Evolutionary conservation across 1,140 invertebrate species (phyloP).

Genomic region (Mizuhopecten yessoensis): DNA sequence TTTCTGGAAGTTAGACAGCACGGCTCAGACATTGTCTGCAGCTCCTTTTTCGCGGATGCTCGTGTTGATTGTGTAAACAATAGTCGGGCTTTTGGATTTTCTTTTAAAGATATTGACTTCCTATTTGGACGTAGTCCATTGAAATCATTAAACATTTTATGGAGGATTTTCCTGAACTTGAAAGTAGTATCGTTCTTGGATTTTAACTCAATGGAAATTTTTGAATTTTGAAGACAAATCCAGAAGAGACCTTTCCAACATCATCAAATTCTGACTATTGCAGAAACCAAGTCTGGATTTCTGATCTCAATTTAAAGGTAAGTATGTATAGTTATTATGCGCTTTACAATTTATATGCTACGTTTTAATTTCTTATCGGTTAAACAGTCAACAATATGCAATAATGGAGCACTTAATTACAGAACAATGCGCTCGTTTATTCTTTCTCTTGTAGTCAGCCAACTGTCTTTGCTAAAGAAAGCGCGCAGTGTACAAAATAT

Average conservation of each 20-base stretch:
- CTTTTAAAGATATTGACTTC: background rate
- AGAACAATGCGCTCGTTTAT: too few species aligned
- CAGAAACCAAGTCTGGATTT: too few species aligned
- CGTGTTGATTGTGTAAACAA: background rate
- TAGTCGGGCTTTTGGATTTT: background rate
- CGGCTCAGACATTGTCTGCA: background rate
- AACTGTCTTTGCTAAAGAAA: too few species aligned
- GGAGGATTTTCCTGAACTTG: background rate
- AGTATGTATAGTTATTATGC: too few species aligned
- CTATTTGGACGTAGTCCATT: background rate
- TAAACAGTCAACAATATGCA: too few species aligned
- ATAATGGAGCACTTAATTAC: too few species aligned
- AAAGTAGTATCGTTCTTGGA: background rate
- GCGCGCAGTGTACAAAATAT: too few species aligned
- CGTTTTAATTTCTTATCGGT: too few species aligned
- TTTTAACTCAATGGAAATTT: background rate
- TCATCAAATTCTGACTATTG: too few species aligned
- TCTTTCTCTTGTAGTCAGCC: too few species aligned
- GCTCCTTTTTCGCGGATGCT: background rate
- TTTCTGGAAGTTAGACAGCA: slow-evolving; percentile 24
- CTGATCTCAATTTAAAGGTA: too few species aligned
- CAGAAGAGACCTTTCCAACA: background rate
- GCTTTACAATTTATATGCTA: too few species aligned
- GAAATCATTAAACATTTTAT: background rate
- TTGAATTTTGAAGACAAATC: background rate